Conservation (phyloP, 2,888 invertebrate genomes). For the Noctuana brunneofusca region DNA sequence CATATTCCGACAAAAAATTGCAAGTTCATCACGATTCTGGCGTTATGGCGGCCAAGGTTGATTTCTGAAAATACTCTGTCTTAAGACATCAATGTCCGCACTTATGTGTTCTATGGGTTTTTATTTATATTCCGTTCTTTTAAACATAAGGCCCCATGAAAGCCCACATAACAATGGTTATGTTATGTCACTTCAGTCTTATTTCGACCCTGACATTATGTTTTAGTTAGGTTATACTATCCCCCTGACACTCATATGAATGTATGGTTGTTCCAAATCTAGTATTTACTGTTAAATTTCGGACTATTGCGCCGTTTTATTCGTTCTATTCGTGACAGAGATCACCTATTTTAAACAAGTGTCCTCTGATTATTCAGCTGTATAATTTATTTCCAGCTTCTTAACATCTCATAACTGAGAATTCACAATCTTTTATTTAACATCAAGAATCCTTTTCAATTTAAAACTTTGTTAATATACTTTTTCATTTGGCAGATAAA, state of each 20-base stretch:
- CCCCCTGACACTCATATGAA: no score
- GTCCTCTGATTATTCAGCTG: neutral
- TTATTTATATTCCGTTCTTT: neutral
- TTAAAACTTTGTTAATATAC: constrained; percentile 28
- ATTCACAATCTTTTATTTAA: constrained; percentile 3
- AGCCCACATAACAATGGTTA: no score
- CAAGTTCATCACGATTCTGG: neutral
- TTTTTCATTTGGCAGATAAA: constrained; percentile 19
- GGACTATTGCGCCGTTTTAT: no score
- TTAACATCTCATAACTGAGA: neutral
- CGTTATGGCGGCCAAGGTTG: constrained; percentile 8
- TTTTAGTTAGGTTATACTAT: no score
- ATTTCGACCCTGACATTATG: no score
- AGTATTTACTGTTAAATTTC: no score
- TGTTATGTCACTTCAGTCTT: neutral
- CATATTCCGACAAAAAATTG: neutral
- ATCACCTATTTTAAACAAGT: neutral
- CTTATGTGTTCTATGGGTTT: neutral
- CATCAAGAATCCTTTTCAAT: constrained; percentile 26
- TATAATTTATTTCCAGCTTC: neutral
- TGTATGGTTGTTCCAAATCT: no score
- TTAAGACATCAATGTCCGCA: neutral
- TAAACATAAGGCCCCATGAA: no score
- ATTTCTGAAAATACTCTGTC: constrained; percentile 1
- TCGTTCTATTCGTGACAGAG: no score